Base-by-base conservation (phyloP, 2,888 invertebrate species). In the Melolontha melolontha region DNA sequence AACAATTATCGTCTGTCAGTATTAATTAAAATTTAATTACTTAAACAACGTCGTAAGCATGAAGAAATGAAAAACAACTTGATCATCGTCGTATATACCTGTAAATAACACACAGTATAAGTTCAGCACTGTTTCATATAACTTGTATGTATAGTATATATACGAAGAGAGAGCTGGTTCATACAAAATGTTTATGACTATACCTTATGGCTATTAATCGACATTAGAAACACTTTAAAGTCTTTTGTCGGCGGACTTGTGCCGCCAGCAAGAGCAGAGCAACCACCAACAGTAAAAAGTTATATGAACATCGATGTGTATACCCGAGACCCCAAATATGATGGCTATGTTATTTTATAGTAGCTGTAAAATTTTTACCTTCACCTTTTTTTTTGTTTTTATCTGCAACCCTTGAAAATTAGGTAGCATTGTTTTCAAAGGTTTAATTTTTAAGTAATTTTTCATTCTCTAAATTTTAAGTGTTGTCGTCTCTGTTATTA, bases 171-270 rank as follows among this genome's bases (percentile, higher is more conserved):
- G 71, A 73, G 72, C 73, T 72, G 74, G 72, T 73, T 74, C 73
- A 73, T 73, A 74, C 70, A 74, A 63, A 67, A 74, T 74, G 70
- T 74, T 74, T 74, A 74, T 67, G 73, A 73, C 70, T 71, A 71
- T 70, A 72, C 72, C 72, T 72, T 71, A 72, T 74, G 74, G 74
- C 76, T 76, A 79, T 79, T 79, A 80, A 79, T 79, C 78, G 79
- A 80, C 79, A 78, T 80, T 80, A 80, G 80, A 79, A 79, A 79
- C 78, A 79, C 80, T 79, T 79, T 77, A 79, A 75, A 73, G 72
- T 74, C 74, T 76, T 78, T 79, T 78, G 79, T 79, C 79, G 79
- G 79, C 74, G 74, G 70, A 71, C 76, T 69, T 44, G 22, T 16
- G 64, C 64, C 64, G 64, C 64, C 64, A 52, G 59, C 42, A 40